These are phyloP conservation scores for Brachypalpus laphriformis DNA, from an alignment of 2,888 invertebrate species.

Conservation along the genomic window DNA sequence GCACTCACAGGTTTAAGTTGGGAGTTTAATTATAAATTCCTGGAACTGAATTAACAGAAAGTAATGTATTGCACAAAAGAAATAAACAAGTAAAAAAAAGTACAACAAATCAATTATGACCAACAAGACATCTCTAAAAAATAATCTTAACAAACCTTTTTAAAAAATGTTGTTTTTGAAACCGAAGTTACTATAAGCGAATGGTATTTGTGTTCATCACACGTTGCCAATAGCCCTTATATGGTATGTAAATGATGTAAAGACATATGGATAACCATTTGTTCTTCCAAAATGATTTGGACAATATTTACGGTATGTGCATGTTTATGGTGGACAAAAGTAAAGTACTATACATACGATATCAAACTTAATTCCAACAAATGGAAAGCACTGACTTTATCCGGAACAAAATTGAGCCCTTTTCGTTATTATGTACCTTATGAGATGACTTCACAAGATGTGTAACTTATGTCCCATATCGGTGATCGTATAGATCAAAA, in stretches of 20 bases:
- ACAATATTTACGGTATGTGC: background rate
- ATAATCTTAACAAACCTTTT: too few species aligned
- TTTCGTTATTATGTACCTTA: background rate
- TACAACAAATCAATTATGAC: too few species aligned
- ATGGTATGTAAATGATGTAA: background rate
- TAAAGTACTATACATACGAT: background rate
- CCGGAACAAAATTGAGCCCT: constrained; percentile 1
- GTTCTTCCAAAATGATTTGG: background rate
- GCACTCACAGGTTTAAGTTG: too few species aligned
- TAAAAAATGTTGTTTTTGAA: too few species aligned
- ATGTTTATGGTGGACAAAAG: background rate
- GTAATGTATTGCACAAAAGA: too few species aligned
- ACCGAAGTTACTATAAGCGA: too few species aligned
- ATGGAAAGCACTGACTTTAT: constrained; percentile 21
- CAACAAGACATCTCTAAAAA: too few species aligned
- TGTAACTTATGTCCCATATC: constrained; percentile 12
- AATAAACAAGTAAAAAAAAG: too few species aligned
- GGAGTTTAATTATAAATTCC: too few species aligned
- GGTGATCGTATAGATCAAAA: background rate
- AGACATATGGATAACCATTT: background rate
- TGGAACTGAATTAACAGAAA: too few species aligned
- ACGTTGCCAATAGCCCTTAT: background rate
- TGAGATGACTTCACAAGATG: constrained; percentile 10
- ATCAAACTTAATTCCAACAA: background rate
- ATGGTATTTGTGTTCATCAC: too few species aligned